phyloP scores from a whole-genome alignment of 2,888 invertebrate species.

The Lycia hirtaria region DNA sequence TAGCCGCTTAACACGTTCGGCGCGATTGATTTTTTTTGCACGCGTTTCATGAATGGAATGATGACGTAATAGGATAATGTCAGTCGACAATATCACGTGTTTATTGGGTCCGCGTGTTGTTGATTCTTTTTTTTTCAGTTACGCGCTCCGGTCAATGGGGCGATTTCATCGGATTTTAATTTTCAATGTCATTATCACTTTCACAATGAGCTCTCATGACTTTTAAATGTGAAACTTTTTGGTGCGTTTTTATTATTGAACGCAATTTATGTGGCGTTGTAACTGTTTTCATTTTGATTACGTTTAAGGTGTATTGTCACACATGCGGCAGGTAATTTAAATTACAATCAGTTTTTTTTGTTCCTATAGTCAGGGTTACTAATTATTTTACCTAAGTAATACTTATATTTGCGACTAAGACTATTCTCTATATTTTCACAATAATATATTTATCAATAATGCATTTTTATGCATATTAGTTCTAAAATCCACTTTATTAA shows the following conservation, averaged over 20 bases:
- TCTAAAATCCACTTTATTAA: too few species aligned
- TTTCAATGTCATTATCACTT: constrained; percentile 85
- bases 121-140: constrained; percentile 66
- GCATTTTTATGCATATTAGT: too few species aligned
- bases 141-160: constrained; percentile 79
- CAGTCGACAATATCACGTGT: constrained; percentile 82
- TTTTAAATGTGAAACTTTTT: constrained; percentile 42
- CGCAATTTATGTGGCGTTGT: constrained; percentile 6
- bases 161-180: constrained; percentile 81
- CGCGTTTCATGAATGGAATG: constrained; percentile 83
- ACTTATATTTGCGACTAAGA: too few species aligned
- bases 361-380: too few species aligned
- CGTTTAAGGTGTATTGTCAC: too few species aligned
- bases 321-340: too few species aligned
- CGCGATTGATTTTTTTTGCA: constrained; percentile 81
- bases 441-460: too few species aligned
- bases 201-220: constrained; percentile 72
- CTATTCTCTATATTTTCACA: too few species aligned
- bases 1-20: constrained; percentile 80
- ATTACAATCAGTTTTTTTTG: too few species aligned
- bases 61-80: constrained; percentile 85
- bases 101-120: constrained; percentile 77
- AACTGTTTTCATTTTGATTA: too few species aligned
- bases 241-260: constrained; percentile 22
- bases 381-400: too few species aligned